Conservation (phyloP, 2,888 invertebrate genomes). For the Drosophila dives region DNA sequence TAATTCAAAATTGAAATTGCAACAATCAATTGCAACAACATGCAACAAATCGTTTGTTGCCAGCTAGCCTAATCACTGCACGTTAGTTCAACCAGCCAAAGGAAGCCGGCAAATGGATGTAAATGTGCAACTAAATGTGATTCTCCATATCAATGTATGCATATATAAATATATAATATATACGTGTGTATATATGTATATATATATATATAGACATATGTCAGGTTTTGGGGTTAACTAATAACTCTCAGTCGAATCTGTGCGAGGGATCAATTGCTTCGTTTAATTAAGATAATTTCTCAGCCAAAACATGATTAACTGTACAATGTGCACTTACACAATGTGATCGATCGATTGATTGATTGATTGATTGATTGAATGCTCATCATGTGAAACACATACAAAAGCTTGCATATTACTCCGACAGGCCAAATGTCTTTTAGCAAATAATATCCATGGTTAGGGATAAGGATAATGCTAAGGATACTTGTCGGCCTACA, state of each 20-base stretch:
- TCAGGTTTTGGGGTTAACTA: slow-evolving; percentile 33
- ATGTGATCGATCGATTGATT: slow-evolving; percentile 7
- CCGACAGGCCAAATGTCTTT: too few species aligned
- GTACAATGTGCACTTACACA: neutral
- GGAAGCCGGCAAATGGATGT: slow-evolving; percentile 62
- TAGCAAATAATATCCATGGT: too few species aligned
- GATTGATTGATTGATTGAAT: neutral
- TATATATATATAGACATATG: neutral
- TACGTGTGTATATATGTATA: slow-evolving; percentile 1
- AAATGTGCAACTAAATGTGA: slow-evolving; percentile 36
- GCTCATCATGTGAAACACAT: neutral
- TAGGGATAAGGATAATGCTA: too few species aligned
- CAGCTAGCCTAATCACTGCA: slow-evolving; percentile 76
- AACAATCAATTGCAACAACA: slow-evolving; percentile 83
- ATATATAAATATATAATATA: neutral
- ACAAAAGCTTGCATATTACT: neutral
- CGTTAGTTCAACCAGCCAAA: slow-evolving; percentile 58
- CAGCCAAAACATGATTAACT: slow-evolving; percentile 15
- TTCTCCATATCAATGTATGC: neutral
- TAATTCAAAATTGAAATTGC: slow-evolving; percentile 84
- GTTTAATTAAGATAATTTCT: slow-evolving; percentile 43
- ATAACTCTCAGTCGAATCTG: slow-evolving; percentile 64
- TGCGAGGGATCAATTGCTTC: slow-evolving; percentile 27
- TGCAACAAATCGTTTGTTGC: slow-evolving; percentile 78
- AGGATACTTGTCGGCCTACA: too few species aligned